Base-by-base conservation (phyloP, 2,113 vertebrate genomes). In the Mesoclemmys tuberculata region DNA sequence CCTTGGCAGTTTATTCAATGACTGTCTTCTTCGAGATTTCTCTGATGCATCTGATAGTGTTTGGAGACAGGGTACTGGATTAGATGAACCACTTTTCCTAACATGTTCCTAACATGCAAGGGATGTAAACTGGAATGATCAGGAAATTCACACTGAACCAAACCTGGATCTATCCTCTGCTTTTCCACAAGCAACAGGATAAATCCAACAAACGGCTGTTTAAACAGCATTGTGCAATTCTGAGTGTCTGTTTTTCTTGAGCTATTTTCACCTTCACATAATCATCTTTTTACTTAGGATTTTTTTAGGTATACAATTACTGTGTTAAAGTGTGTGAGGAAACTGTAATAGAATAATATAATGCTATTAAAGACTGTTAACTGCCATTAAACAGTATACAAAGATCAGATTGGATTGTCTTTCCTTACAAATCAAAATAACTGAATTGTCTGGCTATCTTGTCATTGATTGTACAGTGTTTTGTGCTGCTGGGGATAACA, bases 351-450 rank as follows among this genome's bases (percentile, higher is more conserved):
- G 93, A 95, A 92, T 95, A 96, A 95, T 90, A 74, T 89, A 91
- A 95, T 91, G 44, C 77, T 85, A 81, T 89, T 92, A 89, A 90
- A 97, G 64, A 89, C 13, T 82, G 58, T 31, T 92, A 88, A 81
- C 92, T 96, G 58, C 71, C 84, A 97, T 97, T 97, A 97, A 97
- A 98, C 56, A 75, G 55, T 90, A 78, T 16, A 75, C 61, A 93
- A 58, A 84, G 18, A 16, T 82, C 0, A 1, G 75, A 68, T 27
- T 90, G 85, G 31, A 41, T 88, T 82, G 68, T 86, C 74, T 85
- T 90, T 88, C 61, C 58, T 97, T 92, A 85, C 92, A 94, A 78
- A 79, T 61, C 56, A 81, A 90, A 52, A 68, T 1, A 0, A 48
- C 87, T 16, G 13, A 89, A 48, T 29, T 78, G 64, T 90, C 44